These are phyloP conservation scores for Tauraco hartlaubi DNA, from an alignment of 2,797 vertebrate species.

Conservation along the genomic window DNA sequence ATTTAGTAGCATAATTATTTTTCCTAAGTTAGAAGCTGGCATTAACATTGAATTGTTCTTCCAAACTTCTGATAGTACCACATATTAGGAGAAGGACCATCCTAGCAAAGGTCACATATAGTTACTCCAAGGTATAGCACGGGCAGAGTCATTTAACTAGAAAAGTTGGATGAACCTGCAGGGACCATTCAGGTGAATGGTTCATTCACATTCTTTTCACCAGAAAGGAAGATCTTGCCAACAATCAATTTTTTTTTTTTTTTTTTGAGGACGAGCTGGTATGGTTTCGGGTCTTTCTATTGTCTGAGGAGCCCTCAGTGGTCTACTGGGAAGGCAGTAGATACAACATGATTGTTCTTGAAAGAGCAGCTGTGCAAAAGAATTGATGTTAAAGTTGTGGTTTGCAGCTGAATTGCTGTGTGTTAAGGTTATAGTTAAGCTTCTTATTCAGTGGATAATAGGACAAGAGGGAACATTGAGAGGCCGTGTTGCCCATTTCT, in stretches of 20 bases:
- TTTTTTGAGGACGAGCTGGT: neutral
- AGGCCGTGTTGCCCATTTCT: rapidly evolving
- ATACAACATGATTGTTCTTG: neutral
- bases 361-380: neutral
- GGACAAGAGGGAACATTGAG: neutral
- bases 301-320: neutral
- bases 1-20: neutral
- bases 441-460: neutral
- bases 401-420: neutral
- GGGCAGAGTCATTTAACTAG: neutral
- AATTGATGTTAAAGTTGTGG: neutral
- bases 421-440: neutral
- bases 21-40: neutral
- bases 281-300: neutral
- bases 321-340: neutral
- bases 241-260: neutral
- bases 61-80: neutral
- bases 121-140: neutral
- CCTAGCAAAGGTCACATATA: rapidly evolving
- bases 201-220: neutral
- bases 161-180: neutral
- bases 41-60: neutral
- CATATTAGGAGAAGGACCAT: neutral
- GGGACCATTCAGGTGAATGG: neutral
- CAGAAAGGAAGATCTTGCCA: neutral